phyloP scores from a whole-genome alignment of 2,888 invertebrate species.

The Tetanocera ferruginea region DNA sequence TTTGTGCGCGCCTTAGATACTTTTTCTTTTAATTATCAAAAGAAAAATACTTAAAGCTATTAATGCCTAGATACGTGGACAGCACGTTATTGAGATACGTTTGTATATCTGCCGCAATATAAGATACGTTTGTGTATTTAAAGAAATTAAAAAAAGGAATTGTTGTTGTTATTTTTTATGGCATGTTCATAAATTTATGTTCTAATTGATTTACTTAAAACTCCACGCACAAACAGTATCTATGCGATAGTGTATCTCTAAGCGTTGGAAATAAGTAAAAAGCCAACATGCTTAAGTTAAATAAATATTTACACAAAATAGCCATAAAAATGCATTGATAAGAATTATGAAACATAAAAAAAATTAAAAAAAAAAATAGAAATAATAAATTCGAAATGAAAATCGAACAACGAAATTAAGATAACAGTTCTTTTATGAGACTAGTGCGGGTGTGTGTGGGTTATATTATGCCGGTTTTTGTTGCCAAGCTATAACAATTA shows the following conservation, averaged over 20 bases:
- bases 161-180: not conserved
- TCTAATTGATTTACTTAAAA: constrained; percentile 30
- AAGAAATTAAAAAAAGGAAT: constrained; percentile 6
- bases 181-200: not conserved
- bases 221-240: constrained; percentile 3
- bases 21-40: constrained; percentile 10
- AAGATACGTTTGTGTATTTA: not conserved
- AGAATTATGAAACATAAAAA: not conserved
- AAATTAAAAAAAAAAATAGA: not conserved
- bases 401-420: not conserved
- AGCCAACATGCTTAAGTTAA: not conserved
- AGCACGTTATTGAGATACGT: not conserved
- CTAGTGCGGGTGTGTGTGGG: too few species aligned
- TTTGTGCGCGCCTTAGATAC: constrained; percentile 2
- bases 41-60: not conserved
- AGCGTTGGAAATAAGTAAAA: constrained; percentile 6
- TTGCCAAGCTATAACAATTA: too few species aligned
- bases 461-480: too few species aligned
- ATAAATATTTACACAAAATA: constrained; percentile 12
- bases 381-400: not conserved
- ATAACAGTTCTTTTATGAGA: too few species aligned
- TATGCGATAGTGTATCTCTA: constrained; percentile 10
- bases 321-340: constrained; percentile 9
- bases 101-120: not conserved
- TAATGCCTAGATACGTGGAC: not conserved